Base-by-base conservation (phyloP, 2,113 vertebrate genomes). In the Channa maculata region DNA sequence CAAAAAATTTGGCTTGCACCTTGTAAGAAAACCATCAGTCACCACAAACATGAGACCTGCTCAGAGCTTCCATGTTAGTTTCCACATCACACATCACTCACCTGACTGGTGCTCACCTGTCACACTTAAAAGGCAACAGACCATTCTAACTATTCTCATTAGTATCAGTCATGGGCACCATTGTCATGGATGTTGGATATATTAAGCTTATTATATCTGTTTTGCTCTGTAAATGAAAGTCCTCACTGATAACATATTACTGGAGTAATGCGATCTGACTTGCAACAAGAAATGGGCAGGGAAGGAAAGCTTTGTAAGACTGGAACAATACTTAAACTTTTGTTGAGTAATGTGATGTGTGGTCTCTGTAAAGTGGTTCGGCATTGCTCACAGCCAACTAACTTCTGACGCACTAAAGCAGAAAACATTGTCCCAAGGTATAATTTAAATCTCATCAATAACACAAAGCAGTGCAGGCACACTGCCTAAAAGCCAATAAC, bases 381-480 rank as follows among this genome's bases (percentile, higher is more conserved):
- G 73, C 78, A 68, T 84, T 15, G 15, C 70, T 90, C 86, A 84
- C 52, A 53, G 73, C 65, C 82, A 84, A 75, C 37, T 64, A 75
- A 88, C 84, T 83, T 66, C 59, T 75, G 68, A 82, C 45, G 85
- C 85, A 71, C 77, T 83, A 79, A 88, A 85, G 83, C 86, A 86
- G 79, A 88, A 88, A 87, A 79, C 77, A 85, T 51, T 67, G 71
- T 86, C 72, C 81, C 55, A 1, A 11, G 79, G 77, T 84, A 86
- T 83, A 68, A 86, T 90, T 86, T 83, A 85, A 88, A 88, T 72
- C 70, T 85, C 79, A 87, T 92, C 81, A 86, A 89, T 90, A 88
- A 86, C 80, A 85, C 82, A 85, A 85, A 88, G 85, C 62, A 65
- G 75, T 43, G 53, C 65, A 77, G 85, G 84, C 87, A 76, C 66